Base-by-base conservation (phyloP, 2,113 vertebrate genomes). In the Tachycineta bicolor region DNA sequence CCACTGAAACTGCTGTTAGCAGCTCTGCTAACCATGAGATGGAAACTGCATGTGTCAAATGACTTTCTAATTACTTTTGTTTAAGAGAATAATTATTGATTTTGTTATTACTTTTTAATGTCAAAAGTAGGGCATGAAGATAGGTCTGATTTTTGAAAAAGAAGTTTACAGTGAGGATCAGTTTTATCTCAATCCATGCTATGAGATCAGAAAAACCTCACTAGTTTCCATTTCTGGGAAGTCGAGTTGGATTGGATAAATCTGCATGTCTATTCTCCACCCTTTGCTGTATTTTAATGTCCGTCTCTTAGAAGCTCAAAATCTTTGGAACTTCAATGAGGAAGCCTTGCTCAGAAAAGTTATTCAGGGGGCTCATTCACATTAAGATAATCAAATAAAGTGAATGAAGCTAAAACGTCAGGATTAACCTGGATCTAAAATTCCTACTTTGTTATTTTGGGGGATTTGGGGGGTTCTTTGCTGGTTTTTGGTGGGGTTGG, bases 401-500 rank as follows among this genome's bases (percentile, higher is more conserved):
- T 24, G 15, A 83, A 80, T 53, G 7, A n/a, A 80, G 15, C 3
- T 86, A n/a, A 50, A 73, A 33, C 7, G 44, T 56, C 21, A 37
- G 14, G 10, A 68, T 50, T 5, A 67, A 52, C 11, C 2, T 52
- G 47, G 2, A 78, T 41, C 5, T 19, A 78, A 69, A 24, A 47
- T 25, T 56, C 9, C 11, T 44, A 33, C 8, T 56, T 69, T 52
- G 10, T 21, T 52, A 21, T 64, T 83, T 68, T 12, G 3, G 1
- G 8, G 10, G 5, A 4, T 74, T 83, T 4, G 1, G 16, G 44
- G 1, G 16, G 44, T 26, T 12, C 10, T 3, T 43, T 11, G 41
- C 12, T n/a, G n/a, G 10, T 22, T 47, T 23, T 47, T 49, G 41
- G 41, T 37, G 41, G 41, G 49, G 41, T 11, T 41, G 11, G n/a